Base-by-base conservation (phyloP, 2,113 vertebrate genomes). In the Melanerpes aurifrons region DNA sequence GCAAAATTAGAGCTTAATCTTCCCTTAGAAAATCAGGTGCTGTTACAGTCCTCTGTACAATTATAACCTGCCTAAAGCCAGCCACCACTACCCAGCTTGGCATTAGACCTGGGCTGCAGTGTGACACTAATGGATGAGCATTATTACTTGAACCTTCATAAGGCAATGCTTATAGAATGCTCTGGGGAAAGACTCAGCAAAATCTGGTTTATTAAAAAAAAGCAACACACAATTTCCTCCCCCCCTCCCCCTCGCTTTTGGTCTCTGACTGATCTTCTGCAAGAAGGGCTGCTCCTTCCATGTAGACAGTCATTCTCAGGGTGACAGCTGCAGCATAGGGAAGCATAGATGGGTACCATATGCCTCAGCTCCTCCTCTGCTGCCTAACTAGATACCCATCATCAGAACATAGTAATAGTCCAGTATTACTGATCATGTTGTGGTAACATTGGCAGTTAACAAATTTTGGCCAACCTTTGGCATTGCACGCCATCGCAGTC, bases 341-440 rank as follows among this genome's bases (percentile, higher is more conserved):
- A 25, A 79, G 57, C 50, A 9, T 1, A 20, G 29, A 24, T 6
- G 19, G 57, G 19, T 7, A 43, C 0, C 2, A 29, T 12, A 29
- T 1, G 3, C 10, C 37, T 37, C 15, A 54, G 32, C 29, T 63
- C 20, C 32, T 57, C 35, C 43, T 58, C 62, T 32, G 50, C 68
- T 0, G 0, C 5, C 43, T 26, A 31, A n/a, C 62, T 18, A 83
- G 28, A 48, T n/a, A 26, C 25, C 3, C 21, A 15, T 9, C 26
- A 29, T 9, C 28, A 50, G n/a, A 66, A 35, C 10, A 47, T 2
- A 19, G 58, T 45, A 64, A 40, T 22, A 35, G 18, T 9, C 20
- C 7, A 37, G 5, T 15, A 35, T 16, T 25, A 40, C 24, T 14
- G 28, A 45, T 13, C 9, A 32, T 4, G 14, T 14, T 31, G 28